A percentile compares a stretch with the other conserved stretches of the same genome.
Evolutionary conservation across 2,797 vertebrate genomes (phyloP).

Genomic region (Thunnus albacares): DNA sequence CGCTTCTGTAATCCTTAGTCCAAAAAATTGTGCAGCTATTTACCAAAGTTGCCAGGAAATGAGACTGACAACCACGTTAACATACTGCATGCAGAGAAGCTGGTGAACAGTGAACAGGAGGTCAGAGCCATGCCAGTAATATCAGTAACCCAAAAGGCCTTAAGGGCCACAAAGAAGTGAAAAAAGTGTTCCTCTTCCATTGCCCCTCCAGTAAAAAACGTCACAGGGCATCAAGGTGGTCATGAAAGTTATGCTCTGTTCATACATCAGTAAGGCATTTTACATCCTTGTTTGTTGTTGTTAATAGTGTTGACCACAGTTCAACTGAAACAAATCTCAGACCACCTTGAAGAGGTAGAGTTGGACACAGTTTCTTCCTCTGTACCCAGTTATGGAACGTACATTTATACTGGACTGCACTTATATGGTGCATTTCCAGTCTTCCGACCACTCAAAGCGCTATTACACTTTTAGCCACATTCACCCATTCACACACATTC

Average conservation of each 20-base stretch:
- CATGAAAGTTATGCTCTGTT: background rate
- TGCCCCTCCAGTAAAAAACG: background rate
- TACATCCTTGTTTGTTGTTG: background rate
- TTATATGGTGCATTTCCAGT: too few species aligned
- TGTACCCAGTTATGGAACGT: background rate
- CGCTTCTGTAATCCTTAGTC: too few species aligned
- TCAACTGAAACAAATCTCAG: background rate
- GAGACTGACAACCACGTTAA: background rate
- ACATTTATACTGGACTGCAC: background rate
- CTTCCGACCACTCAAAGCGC: too few species aligned
- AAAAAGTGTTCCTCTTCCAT: background rate
- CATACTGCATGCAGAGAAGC: background rate
- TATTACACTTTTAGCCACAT: too few species aligned
- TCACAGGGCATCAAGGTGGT: background rate
- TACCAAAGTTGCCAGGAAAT: background rate
- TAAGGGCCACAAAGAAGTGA: too few species aligned
- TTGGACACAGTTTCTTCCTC: background rate
- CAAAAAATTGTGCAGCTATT: background rate
- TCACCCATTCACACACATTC: too few species aligned
- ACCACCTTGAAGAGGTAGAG: too few species aligned
- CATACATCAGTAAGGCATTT: background rate
- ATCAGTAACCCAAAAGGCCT: too few species aligned
- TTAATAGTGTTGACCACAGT: background rate
- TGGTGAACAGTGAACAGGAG: too few species aligned
- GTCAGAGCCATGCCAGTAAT: background rate